Conservation (phyloP, 1,140 invertebrate species). For the Zelostemma sp. region DNA sequence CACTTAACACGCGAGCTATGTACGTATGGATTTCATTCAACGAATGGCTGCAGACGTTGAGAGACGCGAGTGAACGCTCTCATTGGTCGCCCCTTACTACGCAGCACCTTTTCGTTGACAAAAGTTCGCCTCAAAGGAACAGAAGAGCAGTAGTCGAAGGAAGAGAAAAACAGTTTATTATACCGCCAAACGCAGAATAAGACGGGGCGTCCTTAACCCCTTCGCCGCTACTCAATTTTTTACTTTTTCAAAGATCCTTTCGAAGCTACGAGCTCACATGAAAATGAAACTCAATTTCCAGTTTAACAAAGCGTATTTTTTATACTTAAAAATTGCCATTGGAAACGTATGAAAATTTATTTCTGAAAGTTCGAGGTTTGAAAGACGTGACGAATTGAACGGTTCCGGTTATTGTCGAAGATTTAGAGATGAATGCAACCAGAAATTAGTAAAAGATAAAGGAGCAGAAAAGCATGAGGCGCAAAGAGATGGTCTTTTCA, state of each 20-base stretch:
- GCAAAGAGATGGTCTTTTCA: not conserved
- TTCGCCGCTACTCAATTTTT: too few species aligned
- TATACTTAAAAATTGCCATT: too few species aligned
- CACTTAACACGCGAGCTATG: constrained; percentile 26
- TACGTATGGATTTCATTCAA: constrained; percentile 31
- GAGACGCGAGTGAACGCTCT: constrained; percentile 26
- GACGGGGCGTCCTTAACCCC: constrained; percentile 21
- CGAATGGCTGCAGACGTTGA: constrained; percentile 30
- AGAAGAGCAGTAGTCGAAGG: constrained; percentile 13
- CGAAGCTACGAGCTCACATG: too few species aligned
- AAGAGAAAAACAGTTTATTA: constrained; percentile 27
- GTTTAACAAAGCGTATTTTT: too few species aligned
- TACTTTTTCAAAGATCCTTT: too few species aligned
- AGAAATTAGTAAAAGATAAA: not conserved
- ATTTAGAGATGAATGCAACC: not conserved
- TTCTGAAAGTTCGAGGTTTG: too few species aligned
- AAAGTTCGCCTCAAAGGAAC: constrained; percentile 17
- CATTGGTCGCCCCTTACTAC: constrained; percentile 27
- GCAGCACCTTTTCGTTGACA: constrained; percentile 11
- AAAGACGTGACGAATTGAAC: constrained; percentile 7
- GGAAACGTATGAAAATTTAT: too few species aligned
- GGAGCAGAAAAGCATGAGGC: not conserved
- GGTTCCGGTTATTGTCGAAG: too few species aligned
- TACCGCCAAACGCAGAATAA: constrained; percentile 22
- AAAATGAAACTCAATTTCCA: too few species aligned